phyloP scores from a whole-genome alignment of 2,113 vertebrate species.

The Gymnorhina tibicen region DNA sequence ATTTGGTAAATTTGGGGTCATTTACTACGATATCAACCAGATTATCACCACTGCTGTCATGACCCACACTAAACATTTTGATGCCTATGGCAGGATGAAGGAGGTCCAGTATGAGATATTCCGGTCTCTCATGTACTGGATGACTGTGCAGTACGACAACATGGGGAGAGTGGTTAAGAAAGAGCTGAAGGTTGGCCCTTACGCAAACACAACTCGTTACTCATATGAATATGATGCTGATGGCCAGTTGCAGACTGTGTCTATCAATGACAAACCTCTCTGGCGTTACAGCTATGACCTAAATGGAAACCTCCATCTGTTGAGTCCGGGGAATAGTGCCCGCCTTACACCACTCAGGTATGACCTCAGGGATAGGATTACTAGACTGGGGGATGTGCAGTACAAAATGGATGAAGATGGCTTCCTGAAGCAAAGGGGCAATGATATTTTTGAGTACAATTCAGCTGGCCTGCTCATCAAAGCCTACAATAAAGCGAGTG shows the following conservation, averaged over 20 bases:
- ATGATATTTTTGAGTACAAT: slow-evolving; percentile 93
- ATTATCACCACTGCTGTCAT: slow-evolving; percentile 98
- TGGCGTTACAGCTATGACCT: slow-evolving; percentile 98
- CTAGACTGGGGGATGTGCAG: slow-evolving; percentile 89
- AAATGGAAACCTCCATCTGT: slow-evolving; percentile 93
- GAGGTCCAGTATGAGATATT: slow-evolving; percentile 99
- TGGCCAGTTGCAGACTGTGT: slow-evolving; percentile 92
- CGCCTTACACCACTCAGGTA: slow-evolving; percentile 94
- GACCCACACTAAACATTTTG: slow-evolving; percentile 99
- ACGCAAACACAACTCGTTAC: slow-evolving; percentile 95
- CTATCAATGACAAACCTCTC: slow-evolving; percentile 93
- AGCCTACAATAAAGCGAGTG: slow-evolving; percentile 86
- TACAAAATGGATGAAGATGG: slow-evolving; percentile 96
- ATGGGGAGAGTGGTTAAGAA: slow-evolving; percentile 98
- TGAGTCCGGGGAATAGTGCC: slow-evolving; percentile 93
- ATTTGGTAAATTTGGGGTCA: slow-evolving; percentile 97
- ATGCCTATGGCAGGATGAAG: slow-evolving; percentile 94
- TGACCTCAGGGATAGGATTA: slow-evolving; percentile 91
- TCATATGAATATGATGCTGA: slow-evolving; percentile 94
- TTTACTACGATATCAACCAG: slow-evolving; percentile 98
- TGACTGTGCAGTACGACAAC: slow-evolving; percentile 97
- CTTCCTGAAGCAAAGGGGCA: slow-evolving; percentile 92
- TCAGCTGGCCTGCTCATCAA: slow-evolving; percentile 89
- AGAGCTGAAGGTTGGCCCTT: slow-evolving; percentile 96
- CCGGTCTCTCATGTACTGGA: slow-evolving; percentile 98